phyloP scores from a whole-genome alignment of 2,113 vertebrate genomes.

The Caretta caretta region DNA sequence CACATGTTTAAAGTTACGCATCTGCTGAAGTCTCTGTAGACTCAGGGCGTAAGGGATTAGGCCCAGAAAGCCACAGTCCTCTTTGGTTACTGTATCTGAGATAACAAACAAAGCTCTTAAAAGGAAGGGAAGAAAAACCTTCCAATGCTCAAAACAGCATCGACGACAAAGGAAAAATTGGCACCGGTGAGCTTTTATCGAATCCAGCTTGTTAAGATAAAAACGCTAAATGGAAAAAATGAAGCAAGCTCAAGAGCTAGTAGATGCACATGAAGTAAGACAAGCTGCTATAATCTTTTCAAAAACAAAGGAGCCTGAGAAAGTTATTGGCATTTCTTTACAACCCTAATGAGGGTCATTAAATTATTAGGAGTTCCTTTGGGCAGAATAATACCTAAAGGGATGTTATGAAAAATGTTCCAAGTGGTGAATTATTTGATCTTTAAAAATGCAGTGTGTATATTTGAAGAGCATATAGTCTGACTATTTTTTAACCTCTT shows the following conservation, averaged over 20 bases:
- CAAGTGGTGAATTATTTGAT: background rate
- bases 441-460: background rate
- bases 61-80: background rate
- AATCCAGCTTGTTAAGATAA: conserved; percentile 57
- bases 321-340: conserved; percentile 51
- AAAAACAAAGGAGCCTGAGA: conserved; percentile 63
- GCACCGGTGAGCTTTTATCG: conserved; percentile 54
- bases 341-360: background rate
- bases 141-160: background rate
- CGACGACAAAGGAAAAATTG: background rate
- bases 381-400: background rate
- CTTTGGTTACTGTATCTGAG: background rate
- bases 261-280: conserved; percentile 25
- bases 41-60: rapidly evolving
- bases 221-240: conserved; percentile 59
- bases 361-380: conserved; percentile 7
- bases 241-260: conserved; percentile 44
- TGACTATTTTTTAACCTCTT: background rate
- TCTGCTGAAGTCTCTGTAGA: background rate
- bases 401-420: background rate
- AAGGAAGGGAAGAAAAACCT: background rate
- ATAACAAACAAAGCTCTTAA: background rate
- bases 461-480: background rate
- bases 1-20: background rate
- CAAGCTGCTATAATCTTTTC: conserved; percentile 25